Evolutionary conservation across 2,113 vertebrate species (phyloP).

Genomic region (Nothobranchius kuhntae): DNA sequence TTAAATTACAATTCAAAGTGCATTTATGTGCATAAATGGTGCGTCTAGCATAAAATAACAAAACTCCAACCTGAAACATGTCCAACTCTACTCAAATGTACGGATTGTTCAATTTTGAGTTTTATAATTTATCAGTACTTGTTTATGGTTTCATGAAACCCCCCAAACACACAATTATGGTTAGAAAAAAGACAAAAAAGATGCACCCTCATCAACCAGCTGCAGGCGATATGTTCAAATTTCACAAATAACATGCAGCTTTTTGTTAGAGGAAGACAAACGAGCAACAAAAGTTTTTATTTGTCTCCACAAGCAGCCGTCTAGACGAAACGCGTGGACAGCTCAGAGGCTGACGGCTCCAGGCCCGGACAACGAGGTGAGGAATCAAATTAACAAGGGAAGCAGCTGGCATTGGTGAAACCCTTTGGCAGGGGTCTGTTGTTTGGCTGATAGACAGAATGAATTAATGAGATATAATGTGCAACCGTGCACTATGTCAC

Average conservation of each 20-base stretch:
- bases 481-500: conserved; percentile 38
- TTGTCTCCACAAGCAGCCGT: conserved; percentile 46
- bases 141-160: background rate
- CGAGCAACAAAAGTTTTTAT: conserved; percentile 25
- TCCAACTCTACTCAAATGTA: no score
- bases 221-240: conserved; percentile 22
- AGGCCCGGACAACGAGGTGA: conserved; percentile 38
- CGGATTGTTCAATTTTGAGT: no score
- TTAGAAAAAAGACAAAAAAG: conserved; percentile 2
- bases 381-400: conserved; percentile 69
- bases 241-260: conserved; percentile 6
- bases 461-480: conserved; percentile 63
- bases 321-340: conserved; percentile 42
- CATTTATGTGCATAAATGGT: no score
- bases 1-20: no score
- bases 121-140: background rate
- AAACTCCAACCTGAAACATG: no score
- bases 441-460: conserved; percentile 53
- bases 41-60: no score
- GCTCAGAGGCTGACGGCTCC: conserved; percentile 28
- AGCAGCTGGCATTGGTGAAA: conserved; percentile 56
- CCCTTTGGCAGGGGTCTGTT: conserved; percentile 58
- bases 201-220: conserved; percentile 11
- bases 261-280: conserved; percentile 16
- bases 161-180: background rate